Evolutionary conservation across 2,113 vertebrate genomes (phyloP), one percentile per base, ranked within the genome.

Genomic region (Fregata magnificens): DNA sequence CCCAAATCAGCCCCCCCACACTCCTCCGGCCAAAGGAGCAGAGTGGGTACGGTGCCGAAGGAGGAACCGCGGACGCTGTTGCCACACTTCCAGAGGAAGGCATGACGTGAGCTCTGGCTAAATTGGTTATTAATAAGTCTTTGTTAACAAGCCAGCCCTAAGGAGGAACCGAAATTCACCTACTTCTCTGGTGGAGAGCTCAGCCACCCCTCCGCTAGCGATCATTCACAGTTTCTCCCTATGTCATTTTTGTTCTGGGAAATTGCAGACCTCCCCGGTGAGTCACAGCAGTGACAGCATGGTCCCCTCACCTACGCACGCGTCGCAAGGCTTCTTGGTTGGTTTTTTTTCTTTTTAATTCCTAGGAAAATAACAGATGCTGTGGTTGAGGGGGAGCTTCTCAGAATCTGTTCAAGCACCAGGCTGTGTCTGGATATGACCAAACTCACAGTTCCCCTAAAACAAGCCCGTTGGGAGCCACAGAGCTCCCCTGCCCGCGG

Each of bases 351-450:
- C 50, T 66, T 25, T 44, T 13, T 44, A 76, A 91, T 73, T 73
- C 74, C 80, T 44, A 79, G 92, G 53, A 96, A 97, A 97, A 96
- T 72, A 96, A 92, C 96, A 96, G 97, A 92, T 95, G 97, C 78
- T 26, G 9, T 14, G 16, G 31, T 9, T 38, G 90, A 94, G 93
- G 96, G 85, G 88, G 89, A 74, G 94, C 56, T 88, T 85, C 95
- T 88, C 50, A 16, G 71, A 86, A 87, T 13, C 84, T 55, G 44
- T 49, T 86, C 80, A 11, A 40, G 50, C 34, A 8, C 16, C 5
- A 28, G 62, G 77, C 76, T 61, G 65, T 2, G 44, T 53, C 77
- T 53, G 84, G 52, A 4, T n/a, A 12, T 3, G 62, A 11, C 65
- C 69, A 36, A 59, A 56, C 11, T 36, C 76, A 13, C 1, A 0